Base-by-base conservation (phyloP, 1,140 invertebrate species). In the Drosophila malerkotliana region DNA sequence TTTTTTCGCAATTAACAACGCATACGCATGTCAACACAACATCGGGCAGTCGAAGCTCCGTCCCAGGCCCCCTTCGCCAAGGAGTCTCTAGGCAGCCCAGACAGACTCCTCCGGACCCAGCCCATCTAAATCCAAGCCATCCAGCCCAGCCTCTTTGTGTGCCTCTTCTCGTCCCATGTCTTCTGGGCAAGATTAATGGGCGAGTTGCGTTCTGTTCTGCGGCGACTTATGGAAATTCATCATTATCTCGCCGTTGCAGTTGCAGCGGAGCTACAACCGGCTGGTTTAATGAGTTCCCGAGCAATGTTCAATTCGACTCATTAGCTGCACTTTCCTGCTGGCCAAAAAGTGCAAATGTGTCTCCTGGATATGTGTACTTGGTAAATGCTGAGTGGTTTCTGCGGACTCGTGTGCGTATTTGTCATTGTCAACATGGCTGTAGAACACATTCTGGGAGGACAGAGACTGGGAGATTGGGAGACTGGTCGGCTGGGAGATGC, bases 381-480 rank as follows among this genome's bases (percentile, higher is more conserved):
- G 24, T 47, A 47, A 21, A 47, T 47, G 44, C 9, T 47, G 44
- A 47, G 44, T 47, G 44, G 15, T 47, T 47, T 73, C 28, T 58
- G 77, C 63, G 41, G 69, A 44, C 54, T 82, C 69, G 83, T 82
- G 76, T 87, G 84, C 77, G 74, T 91, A 91, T 91, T 91, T 91
- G 90, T 91, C 90, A 91, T 91, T 91, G 90, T 91, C 90, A 91
- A 90, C 87, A 91, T 91, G 72, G 73, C 76, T 91, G 83, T 88
- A 89, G 67, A 77, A 88, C 83, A 72, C 64, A 67, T 3, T 32
- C 32, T 32, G 26, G 26, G 26, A 28, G 26, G 6, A 8, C 32
- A 32, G 32, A 32, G 9, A 12, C 34, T 47, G 51, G 24, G 15
- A 52, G 49, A 44, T n/a, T 41, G 39, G 39, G n/a, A 41, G 39